Conservation (phyloP, 2,797 vertebrate species). For the Lophius americanus region DNA sequence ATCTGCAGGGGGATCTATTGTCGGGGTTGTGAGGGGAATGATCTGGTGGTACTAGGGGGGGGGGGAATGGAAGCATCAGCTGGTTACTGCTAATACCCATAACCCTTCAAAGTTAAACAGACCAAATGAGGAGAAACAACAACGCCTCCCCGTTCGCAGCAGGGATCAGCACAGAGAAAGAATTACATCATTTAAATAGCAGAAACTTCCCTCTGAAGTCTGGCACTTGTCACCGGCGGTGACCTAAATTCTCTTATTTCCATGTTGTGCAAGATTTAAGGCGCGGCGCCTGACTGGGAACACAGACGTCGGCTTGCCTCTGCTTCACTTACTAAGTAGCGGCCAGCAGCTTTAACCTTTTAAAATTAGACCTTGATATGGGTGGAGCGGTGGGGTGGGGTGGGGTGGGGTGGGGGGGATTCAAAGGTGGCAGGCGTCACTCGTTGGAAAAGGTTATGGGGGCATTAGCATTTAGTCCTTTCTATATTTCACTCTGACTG, state of each 20-base stretch:
- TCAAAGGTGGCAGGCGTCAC: constrained; percentile 67
- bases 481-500: constrained; percentile 57
- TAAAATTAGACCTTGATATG: constrained; percentile 61
- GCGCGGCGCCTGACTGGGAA: constrained; percentile 30
- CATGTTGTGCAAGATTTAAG: constrained; percentile 61
- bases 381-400: neutral
- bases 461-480: constrained; percentile 70
- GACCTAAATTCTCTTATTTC: constrained; percentile 74
- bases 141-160: constrained; percentile 34
- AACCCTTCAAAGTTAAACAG: constrained; percentile 51
- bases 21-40: neutral
- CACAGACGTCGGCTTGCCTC: constrained; percentile 42
- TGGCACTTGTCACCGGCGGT: constrained; percentile 54
- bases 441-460: constrained; percentile 76
- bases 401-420: constrained; percentile 15
- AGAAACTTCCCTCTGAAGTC: constrained; percentile 71
- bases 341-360: constrained; percentile 71
- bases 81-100: constrained; percentile 67
- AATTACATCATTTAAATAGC: constrained; percentile 70
- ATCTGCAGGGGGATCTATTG: neutral
- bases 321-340: constrained; percentile 39
- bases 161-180: constrained; percentile 47
- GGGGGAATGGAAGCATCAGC: constrained; percentile 57
- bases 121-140: constrained; percentile 48
- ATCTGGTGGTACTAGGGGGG: constrained; percentile 2